Evolutionary conservation across 2,888 invertebrate species (phyloP), one percentile per base, ranked within the genome.

Genomic region (Tromatobia lineatoria): DNA sequence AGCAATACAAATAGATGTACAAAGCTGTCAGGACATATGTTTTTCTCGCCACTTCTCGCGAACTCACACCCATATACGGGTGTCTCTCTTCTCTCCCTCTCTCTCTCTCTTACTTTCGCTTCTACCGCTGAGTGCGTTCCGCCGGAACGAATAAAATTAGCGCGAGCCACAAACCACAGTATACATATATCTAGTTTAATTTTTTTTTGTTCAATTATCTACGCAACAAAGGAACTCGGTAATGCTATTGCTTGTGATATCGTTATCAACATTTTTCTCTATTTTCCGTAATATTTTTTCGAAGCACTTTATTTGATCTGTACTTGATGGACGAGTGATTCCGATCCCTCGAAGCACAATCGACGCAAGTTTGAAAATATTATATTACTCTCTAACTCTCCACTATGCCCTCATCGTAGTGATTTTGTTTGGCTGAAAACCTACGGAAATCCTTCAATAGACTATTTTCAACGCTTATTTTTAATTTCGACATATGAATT

Each of bases 121-220:
- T 13, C 10, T 13, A 34, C 34, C 25, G 18, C 54, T 70, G 74
- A 45, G 70, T 50, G 76, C 67, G 59, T 70, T 66, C 50, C 71
- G 50, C 50, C 42, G 66, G 80, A 83, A 80, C 70, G 80, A 80
- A 80, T 71, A 71, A 80, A 80, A 76, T 76, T 80, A 71, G 50
- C 66, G 42, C 50, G 52, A 25, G 61, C 20, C 13, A 18, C 69
- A 25, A 50, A 34, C 45, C 47, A 23, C 45, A 59, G 59, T 29
- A 59, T 52, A 45, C 59, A 38, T 34, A 13, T 10, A 7, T 20
- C 45, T 45, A 45, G n/a, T 54, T 57, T 20, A 20, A 42, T 42
- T 57, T 71, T 70, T 71, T 70, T 69, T 10, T 54, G 10, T 50
- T n/a, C 42, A 54, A 71, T 42, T 42, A 71, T 71, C 23, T 71